Evolutionary conservation across 2,113 vertebrate genomes (phyloP).

Genomic region (Sarotherodon lohbergeri): DNA sequence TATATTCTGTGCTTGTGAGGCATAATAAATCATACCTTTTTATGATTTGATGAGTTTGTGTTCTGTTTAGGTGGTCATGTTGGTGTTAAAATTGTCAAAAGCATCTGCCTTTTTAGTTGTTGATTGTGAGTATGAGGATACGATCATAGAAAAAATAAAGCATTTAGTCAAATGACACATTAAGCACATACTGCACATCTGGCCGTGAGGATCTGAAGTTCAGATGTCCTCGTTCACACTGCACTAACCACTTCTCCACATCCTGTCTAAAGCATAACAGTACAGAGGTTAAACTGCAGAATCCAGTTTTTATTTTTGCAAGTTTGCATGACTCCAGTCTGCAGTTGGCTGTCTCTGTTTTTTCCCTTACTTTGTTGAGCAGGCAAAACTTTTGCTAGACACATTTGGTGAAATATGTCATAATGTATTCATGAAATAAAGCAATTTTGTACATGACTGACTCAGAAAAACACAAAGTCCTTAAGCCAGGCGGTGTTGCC

Average conservation of each 20-base stretch:
- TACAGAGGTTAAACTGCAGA: constrained; percentile 29
- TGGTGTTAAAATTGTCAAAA: neutral
- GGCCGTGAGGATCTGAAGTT: constrained; percentile 35
- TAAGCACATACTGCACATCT: constrained; percentile 16
- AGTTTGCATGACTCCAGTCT: constrained; percentile 17
- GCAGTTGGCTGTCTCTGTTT: constrained; percentile 1
- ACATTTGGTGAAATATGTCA: neutral
- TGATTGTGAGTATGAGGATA: constrained; percentile 12
- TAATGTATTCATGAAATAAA: neutral
- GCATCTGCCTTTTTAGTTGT: constrained; percentile 5
- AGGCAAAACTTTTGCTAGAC: neutral
- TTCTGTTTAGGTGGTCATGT: constrained; percentile 30
- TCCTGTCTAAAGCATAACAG: constrained; percentile 55
- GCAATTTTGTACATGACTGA: neutral
- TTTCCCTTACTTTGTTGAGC: neutral
- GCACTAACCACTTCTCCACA: constrained; percentile 47
- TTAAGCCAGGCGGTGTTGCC: neutral
- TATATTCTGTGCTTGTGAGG: neutral
- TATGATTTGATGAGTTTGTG: neutral
- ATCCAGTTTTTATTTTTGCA: constrained; percentile 34
- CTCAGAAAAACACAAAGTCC: neutral
- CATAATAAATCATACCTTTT: neutral
- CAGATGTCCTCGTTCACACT: constrained; percentile 25
- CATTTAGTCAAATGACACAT: neutral
- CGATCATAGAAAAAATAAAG: neutral